Conservation (phyloP, 1,140 invertebrate species). For the Brachionus rubens region DNA sequence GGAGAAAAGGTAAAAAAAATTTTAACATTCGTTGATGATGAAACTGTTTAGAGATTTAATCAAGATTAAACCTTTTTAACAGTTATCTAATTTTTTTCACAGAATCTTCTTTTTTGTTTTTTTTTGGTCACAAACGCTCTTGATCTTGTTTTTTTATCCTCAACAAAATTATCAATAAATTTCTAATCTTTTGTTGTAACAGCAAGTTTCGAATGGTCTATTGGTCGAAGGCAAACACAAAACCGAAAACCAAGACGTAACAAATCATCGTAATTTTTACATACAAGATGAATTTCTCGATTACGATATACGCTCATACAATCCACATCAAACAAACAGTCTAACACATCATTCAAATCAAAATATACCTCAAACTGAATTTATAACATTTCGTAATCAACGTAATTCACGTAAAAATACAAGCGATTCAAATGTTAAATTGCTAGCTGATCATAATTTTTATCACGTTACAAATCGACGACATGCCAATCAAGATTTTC, state of each 20-base stretch:
- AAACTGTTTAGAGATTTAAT: no score
- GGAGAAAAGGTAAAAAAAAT: no score
- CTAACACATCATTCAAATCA: conserved; percentile 10
- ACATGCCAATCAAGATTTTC: conserved; percentile 13
- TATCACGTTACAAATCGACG: conserved; percentile 42
- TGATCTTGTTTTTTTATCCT: no score
- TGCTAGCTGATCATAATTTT: conserved; percentile 42
- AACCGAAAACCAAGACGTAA: neutral
- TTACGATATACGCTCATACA: neutral
- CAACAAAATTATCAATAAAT: no score
- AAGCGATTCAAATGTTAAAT: conserved; percentile 36
- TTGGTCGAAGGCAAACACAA: neutral
- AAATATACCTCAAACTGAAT: neutral
- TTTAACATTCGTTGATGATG: no score
- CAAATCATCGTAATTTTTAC: neutral
- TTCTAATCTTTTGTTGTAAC: neutral
- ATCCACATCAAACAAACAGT: conserved; percentile 7
- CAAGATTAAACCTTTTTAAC: no score
- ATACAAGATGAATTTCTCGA: conserved; percentile 19
- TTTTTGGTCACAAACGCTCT: no score
- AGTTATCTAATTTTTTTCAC: no score
- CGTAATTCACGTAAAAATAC: conserved; percentile 42
- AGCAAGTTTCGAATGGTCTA: conserved; percentile 20
- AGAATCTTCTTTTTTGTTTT: no score
- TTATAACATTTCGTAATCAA: conserved; percentile 34